Evolutionary conservation across 1,140 invertebrate species (phyloP).

Genomic region (Musca vetustissima): DNA sequence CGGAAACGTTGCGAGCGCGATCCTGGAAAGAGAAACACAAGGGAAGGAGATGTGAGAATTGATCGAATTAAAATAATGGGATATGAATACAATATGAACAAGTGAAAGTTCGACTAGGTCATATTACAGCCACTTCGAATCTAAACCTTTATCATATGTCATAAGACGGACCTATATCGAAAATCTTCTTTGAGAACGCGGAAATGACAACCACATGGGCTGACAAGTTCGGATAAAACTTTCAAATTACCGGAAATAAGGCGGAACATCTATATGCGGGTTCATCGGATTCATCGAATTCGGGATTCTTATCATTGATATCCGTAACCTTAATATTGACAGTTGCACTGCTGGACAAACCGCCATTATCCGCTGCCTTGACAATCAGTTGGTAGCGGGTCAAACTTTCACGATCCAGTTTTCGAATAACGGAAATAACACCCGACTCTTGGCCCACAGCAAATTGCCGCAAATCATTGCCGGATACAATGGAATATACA

Average conservation of each 20-base stretch:
- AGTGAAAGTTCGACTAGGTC: too few relatives aligned
- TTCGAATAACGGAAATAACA: constrained; percentile 78
- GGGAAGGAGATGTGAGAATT: background rate
- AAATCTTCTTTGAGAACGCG: too few relatives aligned
- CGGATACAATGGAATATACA: constrained; percentile 79
- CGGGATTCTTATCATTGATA: constrained; percentile 87
- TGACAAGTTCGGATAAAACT: too few relatives aligned
- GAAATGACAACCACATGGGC: too few relatives aligned
- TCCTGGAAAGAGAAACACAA: constrained; percentile 64
- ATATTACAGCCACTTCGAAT: too few relatives aligned
- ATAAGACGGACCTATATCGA: too few relatives aligned
- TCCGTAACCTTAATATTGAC: constrained; percentile 88
- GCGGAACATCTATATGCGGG: too few relatives aligned
- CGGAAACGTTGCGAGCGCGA: constrained; percentile 72
- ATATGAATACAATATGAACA: too few relatives aligned
- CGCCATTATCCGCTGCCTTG: constrained; percentile 82
- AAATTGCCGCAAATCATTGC: constrained; percentile 84
- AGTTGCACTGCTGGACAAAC: constrained; percentile 76
- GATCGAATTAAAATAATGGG: too few relatives aligned
- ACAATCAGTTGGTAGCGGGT: constrained; percentile 83
- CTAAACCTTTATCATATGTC: too few relatives aligned
- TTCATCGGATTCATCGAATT: constrained; percentile 73
- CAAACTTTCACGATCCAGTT: constrained; percentile 82
- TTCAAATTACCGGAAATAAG: too few relatives aligned
- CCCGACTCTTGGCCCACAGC: constrained; percentile 79